Evolutionary conservation across 1,140 invertebrate genomes (phyloP).

Genomic region (Danaus melanippus): DNA sequence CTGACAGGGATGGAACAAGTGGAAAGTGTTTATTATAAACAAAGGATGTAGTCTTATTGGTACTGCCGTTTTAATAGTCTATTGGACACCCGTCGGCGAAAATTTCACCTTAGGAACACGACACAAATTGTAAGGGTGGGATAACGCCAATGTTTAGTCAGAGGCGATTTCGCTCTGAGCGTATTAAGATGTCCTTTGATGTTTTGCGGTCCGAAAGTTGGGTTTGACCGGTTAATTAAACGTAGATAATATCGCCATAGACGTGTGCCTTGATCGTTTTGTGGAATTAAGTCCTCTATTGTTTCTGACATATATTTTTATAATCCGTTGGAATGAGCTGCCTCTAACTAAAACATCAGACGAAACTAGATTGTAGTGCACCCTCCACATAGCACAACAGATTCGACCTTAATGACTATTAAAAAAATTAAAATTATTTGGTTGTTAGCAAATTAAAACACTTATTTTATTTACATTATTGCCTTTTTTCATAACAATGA

Average conservation of each 20-base stretch:
- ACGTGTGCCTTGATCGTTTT: slow-evolving; percentile 54
- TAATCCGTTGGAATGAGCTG: no score
- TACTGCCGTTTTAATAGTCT: slow-evolving; percentile 68
- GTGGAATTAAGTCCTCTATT: slow-evolving; percentile 35
- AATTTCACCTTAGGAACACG: slow-evolving; percentile 62
- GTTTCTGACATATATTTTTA: slow-evolving; percentile 23
- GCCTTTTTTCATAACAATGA: no score
- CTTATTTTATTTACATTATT: no score
- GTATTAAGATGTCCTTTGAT: slow-evolving; percentile 68
- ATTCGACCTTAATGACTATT: no score
- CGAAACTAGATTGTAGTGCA: no score
- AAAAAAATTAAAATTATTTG: no score
- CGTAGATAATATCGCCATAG: slow-evolving; percentile 48
- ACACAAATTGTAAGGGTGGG: slow-evolving; percentile 52
- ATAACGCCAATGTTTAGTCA: slow-evolving; percentile 47
- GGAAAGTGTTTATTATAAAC: slow-evolving; percentile 70
- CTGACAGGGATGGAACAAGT: slow-evolving; percentile 33
- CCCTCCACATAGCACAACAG: no score
- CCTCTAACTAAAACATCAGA: no score
- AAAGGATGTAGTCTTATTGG: slow-evolving; percentile 69
- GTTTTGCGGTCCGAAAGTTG: slow-evolving; percentile 59
- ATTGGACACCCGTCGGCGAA: slow-evolving; percentile 60
- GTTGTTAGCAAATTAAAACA: no score
- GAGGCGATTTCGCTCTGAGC: slow-evolving; percentile 61
- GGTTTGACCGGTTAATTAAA: slow-evolving; percentile 66